Evolutionary conservation across 2,797 vertebrate genomes (phyloP).

Genomic region (Scarus forsteni): DNA sequence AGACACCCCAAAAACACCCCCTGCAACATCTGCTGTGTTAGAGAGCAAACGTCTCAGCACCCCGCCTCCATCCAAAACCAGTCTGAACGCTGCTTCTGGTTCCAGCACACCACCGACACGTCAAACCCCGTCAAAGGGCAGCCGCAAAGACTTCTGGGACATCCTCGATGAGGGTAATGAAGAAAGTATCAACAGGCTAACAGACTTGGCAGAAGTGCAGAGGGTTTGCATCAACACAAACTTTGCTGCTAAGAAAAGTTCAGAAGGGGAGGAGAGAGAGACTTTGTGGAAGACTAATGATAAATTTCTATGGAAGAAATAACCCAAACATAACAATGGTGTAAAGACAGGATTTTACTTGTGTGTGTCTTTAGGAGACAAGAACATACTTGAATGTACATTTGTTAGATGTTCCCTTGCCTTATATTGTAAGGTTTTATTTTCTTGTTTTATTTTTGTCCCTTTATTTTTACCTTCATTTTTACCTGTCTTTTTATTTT

Average conservation of each 20-base stretch:
- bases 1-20: slow-evolving; percentile 15
- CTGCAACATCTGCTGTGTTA: neutral
- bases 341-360: neutral
- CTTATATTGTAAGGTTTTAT: neutral
- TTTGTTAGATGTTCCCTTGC: neutral
- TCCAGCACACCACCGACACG: neutral
- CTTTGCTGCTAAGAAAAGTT: slow-evolving; percentile 57
- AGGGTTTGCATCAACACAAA: slow-evolving; percentile 85
- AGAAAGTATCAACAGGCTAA: slow-evolving; percentile 90
- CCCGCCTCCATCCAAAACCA: neutral
- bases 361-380: neutral
- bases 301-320: slow-evolving; percentile 94
- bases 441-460: neutral
- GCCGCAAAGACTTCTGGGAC: slow-evolving; percentile 95
- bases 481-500: neutral
- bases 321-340: slow-evolving; percentile 9
- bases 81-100: neutral
- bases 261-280: slow-evolving; percentile 62
- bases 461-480: neutral
- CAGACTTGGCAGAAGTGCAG: slow-evolving; percentile 89
- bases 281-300: slow-evolving; percentile 94
- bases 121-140: slow-evolving; percentile 74
- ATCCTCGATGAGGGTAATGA: slow-evolving; percentile 92
- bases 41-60: neutral
- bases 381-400: neutral